Conservation (phyloP, 2,113 vertebrate genomes). For the Phoenicopterus ruber region DNA sequence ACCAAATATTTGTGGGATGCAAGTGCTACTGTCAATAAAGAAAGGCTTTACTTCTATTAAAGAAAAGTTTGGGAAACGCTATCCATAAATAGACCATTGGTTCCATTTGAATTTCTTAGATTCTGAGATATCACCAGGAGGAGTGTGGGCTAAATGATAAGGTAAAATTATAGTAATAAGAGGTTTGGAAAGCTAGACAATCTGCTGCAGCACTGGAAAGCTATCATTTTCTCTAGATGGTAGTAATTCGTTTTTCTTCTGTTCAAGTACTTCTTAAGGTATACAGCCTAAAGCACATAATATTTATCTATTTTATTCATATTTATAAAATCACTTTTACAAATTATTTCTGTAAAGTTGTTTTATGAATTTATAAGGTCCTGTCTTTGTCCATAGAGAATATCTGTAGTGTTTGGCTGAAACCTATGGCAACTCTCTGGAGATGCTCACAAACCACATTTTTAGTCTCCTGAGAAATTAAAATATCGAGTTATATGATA, state of each 20-base stretch:
- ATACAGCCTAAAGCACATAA: neutral
- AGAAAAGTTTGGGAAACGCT: neutral
- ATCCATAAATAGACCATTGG: neutral
- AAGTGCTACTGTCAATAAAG: neutral
- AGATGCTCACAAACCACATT: neutral
- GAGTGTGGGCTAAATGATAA: neutral
- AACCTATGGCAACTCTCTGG: neutral
- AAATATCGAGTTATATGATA: neutral
- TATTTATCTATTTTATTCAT: neutral
- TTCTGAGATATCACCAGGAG: neutral
- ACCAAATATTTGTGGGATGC: neutral
- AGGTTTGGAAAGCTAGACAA: conserved; percentile 7
- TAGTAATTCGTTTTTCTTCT: conserved; percentile 18
- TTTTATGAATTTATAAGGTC: neutral
- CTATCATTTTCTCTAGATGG: conserved; percentile 50
- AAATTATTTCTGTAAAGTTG: neutral
- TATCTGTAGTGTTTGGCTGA: neutral
- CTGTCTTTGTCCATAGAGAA: neutral
- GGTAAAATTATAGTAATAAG: conserved; percentile 23
- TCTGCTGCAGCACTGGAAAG: neutral
- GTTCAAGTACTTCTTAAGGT: conserved; percentile 34
- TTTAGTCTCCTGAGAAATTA: neutral
- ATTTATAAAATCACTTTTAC: conserved; percentile 2
- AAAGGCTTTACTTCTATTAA: neutral
- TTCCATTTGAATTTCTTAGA: neutral